Evolutionary conservation across 2,888 invertebrate species (phyloP).

Genomic region (Archips crataeganus): DNA sequence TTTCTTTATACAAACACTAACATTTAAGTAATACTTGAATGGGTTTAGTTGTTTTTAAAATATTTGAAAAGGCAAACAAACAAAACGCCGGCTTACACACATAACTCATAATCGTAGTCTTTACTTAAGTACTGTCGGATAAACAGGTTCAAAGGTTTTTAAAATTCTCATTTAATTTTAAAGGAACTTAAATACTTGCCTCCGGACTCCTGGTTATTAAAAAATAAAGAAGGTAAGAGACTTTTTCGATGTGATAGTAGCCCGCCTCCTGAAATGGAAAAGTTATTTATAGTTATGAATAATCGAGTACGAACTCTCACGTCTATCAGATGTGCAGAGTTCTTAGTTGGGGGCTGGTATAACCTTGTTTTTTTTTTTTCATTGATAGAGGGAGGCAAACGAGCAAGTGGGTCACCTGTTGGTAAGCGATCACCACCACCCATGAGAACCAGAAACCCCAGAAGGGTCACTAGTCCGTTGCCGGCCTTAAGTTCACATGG

Average conservation of each 20-base stretch:
- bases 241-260: constrained; percentile 18
- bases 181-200: constrained; percentile 16
- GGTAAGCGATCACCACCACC: no score
- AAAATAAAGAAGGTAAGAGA: constrained; percentile 22
- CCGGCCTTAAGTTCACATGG: no score
- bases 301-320: neutral
- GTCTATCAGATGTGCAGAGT: neutral
- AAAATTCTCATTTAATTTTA: neutral
- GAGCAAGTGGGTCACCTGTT: no score
- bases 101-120: neutral
- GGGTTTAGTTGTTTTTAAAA: neutral
- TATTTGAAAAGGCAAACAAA: neutral
- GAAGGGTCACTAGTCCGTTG: no score
- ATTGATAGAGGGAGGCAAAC: no score
- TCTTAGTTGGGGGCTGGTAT: no score
- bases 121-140: no score
- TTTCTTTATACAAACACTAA: no score
- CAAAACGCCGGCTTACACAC: neutral
- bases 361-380: no score
- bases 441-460: no score
- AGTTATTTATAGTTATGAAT: neutral
- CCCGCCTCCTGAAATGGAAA: constrained; percentile 18
- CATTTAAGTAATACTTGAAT: no score
- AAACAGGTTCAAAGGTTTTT: neutral
- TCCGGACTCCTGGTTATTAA: constrained; percentile 20